A percentile compares a stretch with the other conserved stretches of the same genome.
Conservation (phyloP, 1,140 invertebrate genomes). For the Matsumurasca onukii region DNA sequence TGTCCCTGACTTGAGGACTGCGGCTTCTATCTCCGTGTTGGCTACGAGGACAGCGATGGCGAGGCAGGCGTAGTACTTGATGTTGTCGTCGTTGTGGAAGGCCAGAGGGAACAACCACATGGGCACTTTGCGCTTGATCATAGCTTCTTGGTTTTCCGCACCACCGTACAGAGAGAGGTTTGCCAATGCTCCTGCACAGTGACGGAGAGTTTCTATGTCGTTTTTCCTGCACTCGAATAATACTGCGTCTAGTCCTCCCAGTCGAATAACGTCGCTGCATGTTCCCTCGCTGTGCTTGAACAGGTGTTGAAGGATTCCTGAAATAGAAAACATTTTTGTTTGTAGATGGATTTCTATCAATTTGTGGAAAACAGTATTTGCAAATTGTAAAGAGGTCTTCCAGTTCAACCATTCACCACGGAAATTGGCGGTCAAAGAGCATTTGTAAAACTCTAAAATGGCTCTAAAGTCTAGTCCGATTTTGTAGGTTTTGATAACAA, state of each 20-base stretch:
- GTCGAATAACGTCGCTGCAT: constrained; percentile 85
- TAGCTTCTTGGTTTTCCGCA: constrained; percentile 92
- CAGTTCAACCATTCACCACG: too few species aligned
- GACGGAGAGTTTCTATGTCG: constrained; percentile 88
- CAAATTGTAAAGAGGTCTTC: too few species aligned
- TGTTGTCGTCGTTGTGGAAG: constrained; percentile 95
- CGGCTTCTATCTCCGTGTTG: constrained; percentile 97
- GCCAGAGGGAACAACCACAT: constrained; percentile 98
- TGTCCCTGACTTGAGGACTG: constrained; percentile 93
- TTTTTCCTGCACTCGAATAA: constrained; percentile 93
- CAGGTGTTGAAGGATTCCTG: constrained; percentile 87
- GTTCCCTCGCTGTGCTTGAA: constrained; percentile 98
- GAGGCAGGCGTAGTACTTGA: constrained; percentile 97
- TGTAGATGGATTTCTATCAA: too few species aligned
- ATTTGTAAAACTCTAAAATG: neutral
- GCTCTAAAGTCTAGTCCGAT: neutral
- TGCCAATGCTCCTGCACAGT: constrained; percentile 94
- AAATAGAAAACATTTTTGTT: neutral
- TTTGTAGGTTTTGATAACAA: too few species aligned
- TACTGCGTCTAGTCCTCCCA: constrained; percentile 87
- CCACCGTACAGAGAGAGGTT: constrained; percentile 97
- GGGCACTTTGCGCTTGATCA: constrained; percentile 94
- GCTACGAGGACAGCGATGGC: constrained; percentile 96
- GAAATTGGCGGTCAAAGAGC: too few species aligned
- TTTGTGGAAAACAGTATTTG: too few species aligned